Evolutionary conservation across 2,888 invertebrate species (phyloP), one percentile per base, ranked within the genome.

Genomic region (Leptinotarsa rubiginosa): DNA sequence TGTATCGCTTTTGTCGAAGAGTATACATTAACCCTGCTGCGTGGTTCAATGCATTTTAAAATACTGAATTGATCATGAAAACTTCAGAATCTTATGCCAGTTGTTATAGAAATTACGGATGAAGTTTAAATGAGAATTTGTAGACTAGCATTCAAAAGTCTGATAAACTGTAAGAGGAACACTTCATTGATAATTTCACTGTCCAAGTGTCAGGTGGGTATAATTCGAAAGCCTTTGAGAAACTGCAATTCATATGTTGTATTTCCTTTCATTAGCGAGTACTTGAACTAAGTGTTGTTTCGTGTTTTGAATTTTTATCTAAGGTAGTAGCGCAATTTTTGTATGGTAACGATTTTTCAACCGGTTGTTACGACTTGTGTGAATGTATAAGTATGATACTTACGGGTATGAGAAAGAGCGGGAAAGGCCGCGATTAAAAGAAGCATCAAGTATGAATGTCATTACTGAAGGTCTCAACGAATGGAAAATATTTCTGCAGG

Each of bases 321-420:
- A 15, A n/a, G 5, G 41, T 62, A 62, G 41, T 41, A 62, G 41
- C 62, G 10, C 41, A 62, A 31, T 62, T 31, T 62, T 62, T 62
- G 31, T 62, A 62, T n/a, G 15, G 62, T n/a, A 62, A 62, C 62
- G 31, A 56, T 41, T 62, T 62, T 62, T 62, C 62, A 62, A 62
- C 25, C 62, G 25, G 62, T 62, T 62, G 62, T 62, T 62, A 25
- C 62, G 31, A 41, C 62, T 62, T 41, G 25, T 62, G 62, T 62
- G 25, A 62, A 25, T 41, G 62, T 13, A 15, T 59, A 15, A 7
- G 52, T 52, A 52, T 52, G 52, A 52, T 52, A n/a, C 52, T 52
- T 52, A 52, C 18, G 41, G 41, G 12, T 52, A 52, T 18, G 1
- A 18, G 18, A 52, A n/a, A 52, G 52, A 7, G 18, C 52, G 10